phyloP scores from a whole-genome alignment of 2,888 invertebrate genomes.

The Cryptocheilus praepositus region DNA sequence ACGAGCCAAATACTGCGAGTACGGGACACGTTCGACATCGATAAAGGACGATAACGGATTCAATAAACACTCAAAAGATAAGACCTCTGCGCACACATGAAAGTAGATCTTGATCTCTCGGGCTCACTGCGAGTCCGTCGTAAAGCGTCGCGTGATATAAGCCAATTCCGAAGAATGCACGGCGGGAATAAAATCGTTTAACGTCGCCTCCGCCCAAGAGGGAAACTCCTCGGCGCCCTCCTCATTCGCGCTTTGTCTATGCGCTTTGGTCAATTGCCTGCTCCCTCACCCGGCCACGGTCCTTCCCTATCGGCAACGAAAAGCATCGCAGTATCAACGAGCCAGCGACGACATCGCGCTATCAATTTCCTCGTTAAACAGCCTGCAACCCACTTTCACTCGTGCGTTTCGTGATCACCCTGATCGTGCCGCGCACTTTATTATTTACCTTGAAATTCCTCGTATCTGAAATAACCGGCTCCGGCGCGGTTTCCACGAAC shows the following conservation, averaged over 20 bases:
- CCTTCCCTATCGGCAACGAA: background rate
- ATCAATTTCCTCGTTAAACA: slow-evolving; percentile 32
- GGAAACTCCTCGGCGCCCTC: background rate
- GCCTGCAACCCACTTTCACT: slow-evolving; percentile 45
- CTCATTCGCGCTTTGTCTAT: background rate
- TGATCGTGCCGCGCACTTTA: slow-evolving; percentile 21
- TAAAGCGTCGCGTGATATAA: slow-evolving; percentile 35
- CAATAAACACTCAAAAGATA: slow-evolving; percentile 63
- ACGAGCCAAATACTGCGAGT: slow-evolving; percentile 20
- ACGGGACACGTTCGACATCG: slow-evolving; percentile 46
- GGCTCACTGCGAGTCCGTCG: slow-evolving; percentile 30
- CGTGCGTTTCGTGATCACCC: slow-evolving; percentile 20
- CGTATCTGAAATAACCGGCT: slow-evolving; percentile 9
- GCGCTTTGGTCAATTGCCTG: background rate
- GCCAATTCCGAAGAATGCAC: slow-evolving; percentile 2
- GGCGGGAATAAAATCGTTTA: slow-evolving; percentile 5
- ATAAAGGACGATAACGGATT: slow-evolving; percentile 57
- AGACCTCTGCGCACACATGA: slow-evolving; percentile 33
- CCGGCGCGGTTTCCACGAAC: background rate
- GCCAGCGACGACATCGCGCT: slow-evolving; percentile 9
- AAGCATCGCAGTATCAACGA: background rate
- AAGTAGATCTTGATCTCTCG: slow-evolving; percentile 50
- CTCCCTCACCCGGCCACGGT: background rate
- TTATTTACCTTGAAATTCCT: slow-evolving; percentile 31
- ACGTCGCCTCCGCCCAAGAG: background rate